These are phyloP conservation scores for Lepetodrilus schrolli DNA, from an alignment of 2,888 invertebrate genomes.

Conservation along the genomic window DNA sequence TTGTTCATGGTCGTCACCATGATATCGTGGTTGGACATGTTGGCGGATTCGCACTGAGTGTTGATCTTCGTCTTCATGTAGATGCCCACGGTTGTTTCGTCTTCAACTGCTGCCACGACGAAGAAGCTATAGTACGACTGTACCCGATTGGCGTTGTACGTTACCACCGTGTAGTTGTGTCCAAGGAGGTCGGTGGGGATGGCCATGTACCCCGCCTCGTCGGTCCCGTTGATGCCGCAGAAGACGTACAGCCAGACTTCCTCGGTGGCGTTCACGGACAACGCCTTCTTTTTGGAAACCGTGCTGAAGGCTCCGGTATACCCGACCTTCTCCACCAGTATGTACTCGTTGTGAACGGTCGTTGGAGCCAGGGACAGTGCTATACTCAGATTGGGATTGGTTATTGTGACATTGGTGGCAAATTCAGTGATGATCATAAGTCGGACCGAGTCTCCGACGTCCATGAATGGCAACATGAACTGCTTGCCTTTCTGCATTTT, in stretches of 20 bases:
- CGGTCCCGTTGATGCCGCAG: neutral
- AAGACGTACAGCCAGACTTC: neutral
- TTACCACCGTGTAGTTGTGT: neutral
- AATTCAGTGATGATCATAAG: neutral
- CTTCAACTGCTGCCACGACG: neutral
- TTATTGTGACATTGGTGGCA: neutral
- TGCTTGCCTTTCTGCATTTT: neutral
- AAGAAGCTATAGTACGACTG: neutral
- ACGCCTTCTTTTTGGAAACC: neutral
- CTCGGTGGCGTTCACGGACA: neutral
- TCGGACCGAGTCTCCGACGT: neutral
- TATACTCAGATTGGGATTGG: neutral
- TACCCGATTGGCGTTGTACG: neutral
- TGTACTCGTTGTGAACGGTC: neutral
- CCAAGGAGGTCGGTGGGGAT: neutral
- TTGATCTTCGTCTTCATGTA: neutral
- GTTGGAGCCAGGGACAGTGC: neutral
- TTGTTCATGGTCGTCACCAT: neutral
- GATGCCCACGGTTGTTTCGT: neutral
- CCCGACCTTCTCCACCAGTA: neutral
- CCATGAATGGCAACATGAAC: neutral
- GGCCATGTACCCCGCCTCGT: neutral
- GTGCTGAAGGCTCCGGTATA: neutral
- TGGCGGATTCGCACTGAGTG: neutral
- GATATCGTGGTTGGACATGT: neutral